A percentile compares a stretch with the other conserved stretches of the same genome.
phyloP scores from a whole-genome alignment of 2,888 invertebrate genomes.

The Troilus luridus region DNA sequence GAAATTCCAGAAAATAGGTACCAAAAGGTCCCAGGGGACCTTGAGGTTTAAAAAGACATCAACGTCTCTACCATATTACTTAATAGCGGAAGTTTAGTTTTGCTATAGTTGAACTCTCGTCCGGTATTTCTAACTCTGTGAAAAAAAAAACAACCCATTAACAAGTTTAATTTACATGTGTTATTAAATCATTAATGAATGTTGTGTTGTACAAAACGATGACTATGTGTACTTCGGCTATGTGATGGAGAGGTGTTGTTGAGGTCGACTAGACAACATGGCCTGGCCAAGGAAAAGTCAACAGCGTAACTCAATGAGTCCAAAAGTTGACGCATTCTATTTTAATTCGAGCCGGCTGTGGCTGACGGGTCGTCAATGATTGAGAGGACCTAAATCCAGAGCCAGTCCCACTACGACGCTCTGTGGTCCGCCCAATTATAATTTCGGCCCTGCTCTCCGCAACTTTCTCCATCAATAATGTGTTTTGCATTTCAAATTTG shows the following conservation, averaged over 20 bases:
- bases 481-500: slow-evolving; percentile 30
- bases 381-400: background rate
- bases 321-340: slow-evolving; percentile 42
- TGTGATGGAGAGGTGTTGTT: too few species aligned
- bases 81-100: too few species aligned
- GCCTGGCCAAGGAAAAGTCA: background rate
- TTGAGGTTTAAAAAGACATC: too few species aligned
- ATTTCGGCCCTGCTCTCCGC: background rate
- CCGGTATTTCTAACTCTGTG: too few species aligned
- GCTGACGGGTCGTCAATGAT: slow-evolving; percentile 15
- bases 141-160: too few species aligned
- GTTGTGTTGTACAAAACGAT: background rate
- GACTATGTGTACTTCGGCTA: too few species aligned
- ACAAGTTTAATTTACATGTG: too few species aligned
- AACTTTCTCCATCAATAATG: slow-evolving; percentile 27
- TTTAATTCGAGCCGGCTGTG: background rate
- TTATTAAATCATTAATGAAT: too few species aligned
- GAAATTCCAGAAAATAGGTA: too few species aligned
- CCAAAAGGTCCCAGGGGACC: too few species aligned
- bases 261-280: background rate
- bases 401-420: background rate
- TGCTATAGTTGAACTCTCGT: too few species aligned
- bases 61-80: too few species aligned
- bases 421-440: background rate
- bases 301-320: slow-evolving; percentile 33